Evolutionary conservation across 2,888 invertebrate genomes (phyloP), one percentile per base, ranked within the genome.

Genomic region (Drosophila sordidula): DNA sequence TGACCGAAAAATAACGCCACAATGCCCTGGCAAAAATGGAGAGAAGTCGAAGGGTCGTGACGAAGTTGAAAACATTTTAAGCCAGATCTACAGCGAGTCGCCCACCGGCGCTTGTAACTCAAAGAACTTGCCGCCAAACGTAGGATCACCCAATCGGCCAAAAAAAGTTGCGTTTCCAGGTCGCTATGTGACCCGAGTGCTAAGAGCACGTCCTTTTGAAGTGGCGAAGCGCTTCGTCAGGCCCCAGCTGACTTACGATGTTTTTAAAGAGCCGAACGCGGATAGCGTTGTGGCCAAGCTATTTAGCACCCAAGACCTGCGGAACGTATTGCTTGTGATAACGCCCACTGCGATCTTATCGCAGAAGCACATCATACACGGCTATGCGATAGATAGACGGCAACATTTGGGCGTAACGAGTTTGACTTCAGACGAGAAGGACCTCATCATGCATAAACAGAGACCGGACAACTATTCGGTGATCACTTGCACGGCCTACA

Each of bases 331-430:
- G 6, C 52, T 76, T 1, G 8, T 61, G 1, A 61, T 78, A 4
- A 72, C 73, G 1, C 75, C 78, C 6, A 36, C 54, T 1, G n/a
- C 46, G 1, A 18, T 8, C 0, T 12, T 2, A 6, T 3, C 34
- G 0, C 29, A 46, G 0, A 25, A 38, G 5, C 25, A 49, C 4
- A 64, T 46, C 0, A 18, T 77, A n/a, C 78, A 76, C 8, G 67
- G 65, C 14, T 76, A 52, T 49, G 39, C 34, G 0, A 16, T 63
- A 2, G 49, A 46, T 16, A 57, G 32, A 0, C 39, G 59, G 6
- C 42, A 32, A 9, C 76, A 76, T 54, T 12, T 77, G 6, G 74
- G 65, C 8, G 56, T 61, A 2, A 63, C 74, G 4, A 50, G 44
- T 9, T 6, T 76, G 11, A 69, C 41, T 6, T 18, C 8, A 3